Evolutionary conservation across 2,888 invertebrate genomes (phyloP).

Genomic region (Metalampra italica): DNA sequence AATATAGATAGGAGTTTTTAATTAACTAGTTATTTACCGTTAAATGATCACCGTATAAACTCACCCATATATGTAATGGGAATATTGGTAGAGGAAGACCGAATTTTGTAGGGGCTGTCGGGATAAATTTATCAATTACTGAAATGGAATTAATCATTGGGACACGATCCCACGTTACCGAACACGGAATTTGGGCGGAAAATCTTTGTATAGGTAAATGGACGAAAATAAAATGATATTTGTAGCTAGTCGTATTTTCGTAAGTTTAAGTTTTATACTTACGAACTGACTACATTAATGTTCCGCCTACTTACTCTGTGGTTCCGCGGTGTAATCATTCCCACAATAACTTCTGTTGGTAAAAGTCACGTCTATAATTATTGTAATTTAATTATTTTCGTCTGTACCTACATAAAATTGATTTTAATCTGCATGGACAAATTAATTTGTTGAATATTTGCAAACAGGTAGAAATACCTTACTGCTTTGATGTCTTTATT

Average conservation of each 20-base stretch:
- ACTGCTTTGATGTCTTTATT: not conserved
- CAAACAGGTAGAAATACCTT: not conserved
- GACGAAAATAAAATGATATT: not conserved
- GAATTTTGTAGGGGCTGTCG: conserved; percentile 3
- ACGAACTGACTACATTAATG: too few species aligned
- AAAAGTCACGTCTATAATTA: too few species aligned
- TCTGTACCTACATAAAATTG: too few species aligned
- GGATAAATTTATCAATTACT: conserved; percentile 26
- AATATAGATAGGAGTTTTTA: too few species aligned
- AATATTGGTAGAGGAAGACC: conserved; percentile 5
- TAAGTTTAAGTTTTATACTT: too few species aligned
- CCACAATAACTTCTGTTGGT: too few species aligned
- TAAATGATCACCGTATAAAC: not conserved
- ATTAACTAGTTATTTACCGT: not conserved
- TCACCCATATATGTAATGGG: not conserved
- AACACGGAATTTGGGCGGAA: not conserved
- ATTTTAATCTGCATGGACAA: not conserved
- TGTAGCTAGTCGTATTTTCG: too few species aligned
- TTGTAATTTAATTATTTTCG: too few species aligned
- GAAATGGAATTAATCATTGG: conserved; percentile 30
- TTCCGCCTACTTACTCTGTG: too few species aligned
- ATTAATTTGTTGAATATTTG: not conserved
- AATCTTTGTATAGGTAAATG: not conserved
- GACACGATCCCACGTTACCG: conserved; percentile 19
- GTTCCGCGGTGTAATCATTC: too few species aligned